Conservation (phyloP, 2,113 vertebrate species). For the Callocephalon fimbriatum region DNA sequence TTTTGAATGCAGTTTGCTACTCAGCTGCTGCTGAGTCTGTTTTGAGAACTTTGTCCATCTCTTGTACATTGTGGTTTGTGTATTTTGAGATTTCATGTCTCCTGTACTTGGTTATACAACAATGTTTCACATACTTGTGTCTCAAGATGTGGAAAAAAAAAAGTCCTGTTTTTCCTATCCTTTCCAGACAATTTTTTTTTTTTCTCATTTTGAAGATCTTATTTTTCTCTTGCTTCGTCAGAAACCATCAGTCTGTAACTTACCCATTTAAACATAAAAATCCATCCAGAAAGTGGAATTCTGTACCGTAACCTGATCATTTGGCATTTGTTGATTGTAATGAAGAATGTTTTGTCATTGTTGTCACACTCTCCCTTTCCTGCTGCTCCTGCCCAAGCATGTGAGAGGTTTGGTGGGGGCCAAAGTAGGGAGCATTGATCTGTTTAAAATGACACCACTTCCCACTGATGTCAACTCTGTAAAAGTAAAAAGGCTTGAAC, state of each 20-base stretch:
- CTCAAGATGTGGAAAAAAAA: background rate
- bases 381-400: background rate
- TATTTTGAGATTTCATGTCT: background rate
- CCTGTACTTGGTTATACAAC: background rate
- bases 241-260: background rate
- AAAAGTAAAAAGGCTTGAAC: slow-evolving; percentile 6
- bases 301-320: background rate
- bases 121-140: background rate
- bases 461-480: background rate
- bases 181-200: background rate
- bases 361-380: background rate
- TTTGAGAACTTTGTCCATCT: background rate
- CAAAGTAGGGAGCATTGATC: background rate
- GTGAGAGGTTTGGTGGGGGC: background rate
- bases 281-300: background rate
- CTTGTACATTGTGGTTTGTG: background rate
- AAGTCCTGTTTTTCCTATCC: background rate
- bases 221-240: background rate
- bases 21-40: background rate
- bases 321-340: background rate
- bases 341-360: slow-evolving; percentile 11
- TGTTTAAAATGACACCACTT: background rate
- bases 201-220: background rate
- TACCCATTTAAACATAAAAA: background rate
- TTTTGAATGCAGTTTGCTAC: background rate